These are phyloP conservation scores for Lipophrys pholis DNA, from an alignment of 2,113 vertebrate genomes.

Conservation along the genomic window DNA sequence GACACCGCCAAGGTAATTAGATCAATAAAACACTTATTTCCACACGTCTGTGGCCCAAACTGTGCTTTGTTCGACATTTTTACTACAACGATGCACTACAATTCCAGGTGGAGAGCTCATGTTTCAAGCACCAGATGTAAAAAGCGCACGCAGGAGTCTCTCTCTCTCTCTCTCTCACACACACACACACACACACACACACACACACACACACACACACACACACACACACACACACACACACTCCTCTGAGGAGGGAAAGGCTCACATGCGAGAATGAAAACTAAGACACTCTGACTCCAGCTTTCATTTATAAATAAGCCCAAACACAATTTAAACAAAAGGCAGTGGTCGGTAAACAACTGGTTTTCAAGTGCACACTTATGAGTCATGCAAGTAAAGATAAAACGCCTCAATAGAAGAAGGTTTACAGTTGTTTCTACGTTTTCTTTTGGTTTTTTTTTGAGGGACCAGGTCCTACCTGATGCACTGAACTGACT, in stretches of 20 bases:
- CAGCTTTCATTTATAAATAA: constrained; percentile 41
- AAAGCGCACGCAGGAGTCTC: constrained; percentile 34
- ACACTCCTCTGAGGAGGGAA: constrained; percentile 18
- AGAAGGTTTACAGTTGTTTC: not conserved
- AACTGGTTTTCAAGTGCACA: constrained; percentile 14
- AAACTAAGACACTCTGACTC: constrained; percentile 32
- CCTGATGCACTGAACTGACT: constrained; percentile 98
- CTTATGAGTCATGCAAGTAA: constrained; percentile 15
- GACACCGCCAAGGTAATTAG: constrained; percentile 24
- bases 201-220: not conserved
- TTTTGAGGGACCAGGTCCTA: constrained; percentile 80
- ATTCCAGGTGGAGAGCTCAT: constrained; percentile 64
- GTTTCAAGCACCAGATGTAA: constrained; percentile 66
- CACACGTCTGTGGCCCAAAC: constrained; percentile 31
- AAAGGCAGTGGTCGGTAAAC: constrained; percentile 19
- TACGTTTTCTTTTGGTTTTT: too few species aligned
- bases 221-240: not conserved
- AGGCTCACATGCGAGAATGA: constrained; percentile 41
- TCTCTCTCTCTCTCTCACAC: not conserved
- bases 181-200: not conserved
- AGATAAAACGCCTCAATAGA: constrained; percentile 21
- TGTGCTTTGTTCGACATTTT: constrained; percentile 52
- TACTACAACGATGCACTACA: constrained; percentile 36
- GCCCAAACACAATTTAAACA: constrained; percentile 13
- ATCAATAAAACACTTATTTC: constrained; percentile 50